Evolutionary conservation across 1,140 invertebrate species (phyloP).

Genomic region (Hypothenemus hampei): DNA sequence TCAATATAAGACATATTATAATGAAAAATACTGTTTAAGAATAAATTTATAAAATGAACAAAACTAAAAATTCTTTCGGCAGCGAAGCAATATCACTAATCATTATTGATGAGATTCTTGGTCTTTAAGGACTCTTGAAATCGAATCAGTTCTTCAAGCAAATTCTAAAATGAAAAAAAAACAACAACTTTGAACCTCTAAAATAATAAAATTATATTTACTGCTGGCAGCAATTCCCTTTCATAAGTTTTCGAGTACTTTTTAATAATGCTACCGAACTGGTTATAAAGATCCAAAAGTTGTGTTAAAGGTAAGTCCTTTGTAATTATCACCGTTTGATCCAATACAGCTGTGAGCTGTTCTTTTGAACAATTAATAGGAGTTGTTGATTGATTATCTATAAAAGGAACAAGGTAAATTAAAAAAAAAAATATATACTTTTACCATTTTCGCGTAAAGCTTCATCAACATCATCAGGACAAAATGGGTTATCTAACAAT

Average conservation of each 20-base stretch:
- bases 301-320: conserved; percentile 53
- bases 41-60: too few species aligned
- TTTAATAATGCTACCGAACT: conserved; percentile 53
- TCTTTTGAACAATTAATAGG: conserved; percentile 54
- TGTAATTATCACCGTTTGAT: conserved; percentile 52
- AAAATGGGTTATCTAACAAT: conserved; percentile 39
- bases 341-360: conserved; percentile 56
- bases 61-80: too few species aligned
- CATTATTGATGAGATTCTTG: too few species aligned
- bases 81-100: too few species aligned
- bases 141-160: conserved; percentile 44
- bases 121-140: conserved; percentile 26
- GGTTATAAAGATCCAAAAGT: conserved; percentile 58
- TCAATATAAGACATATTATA: too few species aligned
- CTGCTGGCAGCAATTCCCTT: conserved; percentile 57
- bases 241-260: conserved; percentile 50
- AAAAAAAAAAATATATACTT: not conserved
- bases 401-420: conserved; percentile 6
- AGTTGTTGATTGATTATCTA: conserved; percentile 37
- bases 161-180: conserved; percentile 42
- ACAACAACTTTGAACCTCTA: not conserved
- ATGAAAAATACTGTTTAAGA: too few species aligned
- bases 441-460: conserved; percentile 40
- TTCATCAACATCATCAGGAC: conserved; percentile 43
- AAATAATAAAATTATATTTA: conserved; percentile 35